Evolutionary conservation across 1,140 invertebrate species (phyloP), one percentile per base, ranked within the genome.

Genomic region (Geopemphigus sp.): DNA sequence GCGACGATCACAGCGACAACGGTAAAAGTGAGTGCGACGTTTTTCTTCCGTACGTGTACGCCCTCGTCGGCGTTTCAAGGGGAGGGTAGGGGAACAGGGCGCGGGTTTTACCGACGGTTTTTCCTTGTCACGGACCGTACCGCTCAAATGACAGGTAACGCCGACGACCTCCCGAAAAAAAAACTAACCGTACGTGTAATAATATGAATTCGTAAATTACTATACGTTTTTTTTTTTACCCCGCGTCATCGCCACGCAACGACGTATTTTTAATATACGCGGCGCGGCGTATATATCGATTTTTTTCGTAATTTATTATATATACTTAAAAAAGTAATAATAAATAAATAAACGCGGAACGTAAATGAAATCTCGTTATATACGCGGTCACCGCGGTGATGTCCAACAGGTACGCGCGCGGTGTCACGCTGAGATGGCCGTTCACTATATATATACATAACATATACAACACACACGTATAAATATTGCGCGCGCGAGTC

Each of bases 281-380:
- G n/a, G n/a, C n/a, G n/a, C n/a, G n/a, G n/a, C n/a, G 45, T 26
- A 5, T 26, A 26, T 68, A 68, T 68, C 32, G 64, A 68, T 68
- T 68, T 68, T 68, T 68, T 50, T 50, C 66, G 45, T 68, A 68
- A 68, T 68, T 68, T 68, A 68, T 68, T 68, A 68, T 26, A 50
- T 68, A 68, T 26, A 68, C n/a, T 68, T 47, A 17, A 26, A 50
- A 50, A 50, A 63, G 29, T 26, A 39, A 39, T 4, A 50, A 50
- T 50, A 50, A 50, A 50, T 14, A 50, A 50, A 50, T 12, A 50
- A 50, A 54, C 53, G 53, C 3, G 53, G 3, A 45, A 47, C 39
- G 5, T 17, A 50, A 68, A 24, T 22, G 66, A 68, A 68, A 68
- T 68, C 66, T 68, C 45, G 45, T 68, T 68, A 68, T 50, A 22